These are phyloP conservation scores for Diploscapter pachys DNA, from an alignment of 1,140 invertebrate species.

Conservation along the genomic window DNA sequence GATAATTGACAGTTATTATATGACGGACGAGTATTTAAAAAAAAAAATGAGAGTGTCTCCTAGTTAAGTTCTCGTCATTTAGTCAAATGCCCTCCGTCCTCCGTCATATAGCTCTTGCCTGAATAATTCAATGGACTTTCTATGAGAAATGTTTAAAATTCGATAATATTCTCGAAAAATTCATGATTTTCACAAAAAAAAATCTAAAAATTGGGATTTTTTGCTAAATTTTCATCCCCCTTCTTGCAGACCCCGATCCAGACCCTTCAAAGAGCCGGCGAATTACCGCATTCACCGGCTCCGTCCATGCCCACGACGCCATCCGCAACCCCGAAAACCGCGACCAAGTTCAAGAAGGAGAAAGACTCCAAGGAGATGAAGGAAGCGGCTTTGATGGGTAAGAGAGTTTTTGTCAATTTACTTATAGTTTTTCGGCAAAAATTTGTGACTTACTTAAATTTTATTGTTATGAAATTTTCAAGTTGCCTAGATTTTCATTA, in stretches of 20 bases:
- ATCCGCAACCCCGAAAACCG: conserved; percentile 51
- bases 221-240: background rate
- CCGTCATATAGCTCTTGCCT: too few relatives aligned
- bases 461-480: too few relatives aligned
- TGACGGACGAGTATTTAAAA: too few relatives aligned
- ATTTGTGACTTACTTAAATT: too few relatives aligned
- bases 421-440: too few relatives aligned
- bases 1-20: too few relatives aligned
- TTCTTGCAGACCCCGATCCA: conserved; percentile 40
- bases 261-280: conserved; percentile 23
- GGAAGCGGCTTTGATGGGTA: background rate
- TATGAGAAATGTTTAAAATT: conserved; percentile 37
- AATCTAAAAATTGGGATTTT: background rate
- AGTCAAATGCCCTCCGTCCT: too few relatives aligned
- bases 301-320: conserved; percentile 18
- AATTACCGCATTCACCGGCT: conserved; percentile 30
- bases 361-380: conserved; percentile 22
- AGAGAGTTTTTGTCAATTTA: too few relatives aligned
- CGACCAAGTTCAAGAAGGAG: conserved; percentile 46
- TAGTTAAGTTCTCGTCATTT: too few relatives aligned
- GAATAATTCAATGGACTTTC: background rate
- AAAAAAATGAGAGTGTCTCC: too few relatives aligned
- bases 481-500: too few relatives aligned
- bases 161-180: conserved; percentile 42
- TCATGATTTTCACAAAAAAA: conserved; percentile 19